phyloP scores from a whole-genome alignment of 2,113 vertebrate species.

The Python bivittatus region DNA sequence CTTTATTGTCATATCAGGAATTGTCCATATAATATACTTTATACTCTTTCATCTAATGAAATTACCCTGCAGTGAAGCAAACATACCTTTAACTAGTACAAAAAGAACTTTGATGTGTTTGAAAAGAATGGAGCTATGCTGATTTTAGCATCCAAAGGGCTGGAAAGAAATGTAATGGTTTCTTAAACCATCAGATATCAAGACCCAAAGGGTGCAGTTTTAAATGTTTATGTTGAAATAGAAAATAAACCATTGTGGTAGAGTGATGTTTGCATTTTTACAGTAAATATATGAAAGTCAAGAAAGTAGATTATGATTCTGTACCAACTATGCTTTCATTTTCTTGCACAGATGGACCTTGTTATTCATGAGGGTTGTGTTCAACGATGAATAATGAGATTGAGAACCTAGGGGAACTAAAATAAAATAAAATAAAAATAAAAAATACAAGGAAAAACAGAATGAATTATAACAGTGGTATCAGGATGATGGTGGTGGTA shows the following conservation, averaged over 20 bases:
- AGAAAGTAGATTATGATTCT: not conserved
- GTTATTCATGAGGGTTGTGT: too few relatives aligned
- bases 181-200: not conserved
- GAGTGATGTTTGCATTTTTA: not conserved
- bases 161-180: not conserved
- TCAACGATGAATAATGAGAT: too few relatives aligned
- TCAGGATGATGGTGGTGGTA: too few relatives aligned
- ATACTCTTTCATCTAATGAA: not conserved
- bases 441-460: too few relatives aligned
- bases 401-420: too few relatives aligned
- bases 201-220: not conserved
- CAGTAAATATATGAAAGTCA: not conserved
- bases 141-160: not conserved
- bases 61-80: constrained; percentile 2
- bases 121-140: constrained; percentile 2
- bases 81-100: not conserved
- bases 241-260: not conserved
- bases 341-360: not conserved
- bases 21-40: not conserved
- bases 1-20: not conserved
- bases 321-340: not conserved
- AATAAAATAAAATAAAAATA: too few relatives aligned
- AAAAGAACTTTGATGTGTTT: not conserved
- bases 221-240: not conserved
- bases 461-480: too few relatives aligned